Evolutionary conservation across 2,888 invertebrate species (phyloP), one percentile per base, ranked within the genome.

Genomic region (Drosophila buzzatii): DNA sequence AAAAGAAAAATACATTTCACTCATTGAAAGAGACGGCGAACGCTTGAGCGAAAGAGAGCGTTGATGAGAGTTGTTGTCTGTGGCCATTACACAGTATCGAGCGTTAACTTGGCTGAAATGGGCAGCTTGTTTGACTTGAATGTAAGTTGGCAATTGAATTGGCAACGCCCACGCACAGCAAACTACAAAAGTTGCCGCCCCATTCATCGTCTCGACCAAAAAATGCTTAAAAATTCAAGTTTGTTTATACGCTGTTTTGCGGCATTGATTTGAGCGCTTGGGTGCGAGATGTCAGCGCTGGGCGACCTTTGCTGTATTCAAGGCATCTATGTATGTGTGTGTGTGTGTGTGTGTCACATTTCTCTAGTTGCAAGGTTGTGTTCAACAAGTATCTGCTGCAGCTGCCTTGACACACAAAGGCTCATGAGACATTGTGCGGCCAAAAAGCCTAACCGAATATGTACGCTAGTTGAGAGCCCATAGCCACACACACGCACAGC

Each of bases 381-480:
- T 65, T 87, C 85, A 85, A 85, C 85, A 85, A 85, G 85, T 85
- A 85, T 81, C 83, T 72, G 73, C 47, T 61, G 80, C 66, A 70
- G 66, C 73, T 51, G 79, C 85, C 89, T 89, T 89, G 89, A 85
- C 85, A 85, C 88, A 87, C 80, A 85, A 89, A 79, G 68, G 82
- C 73, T 65, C 70, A 68, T 44, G 76, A 81, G 79, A 69, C 87
- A 75, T 71, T 74, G 76, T 84, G 87, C 70, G 63, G 63, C 72
- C 69, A 76, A 82, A 82, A 87, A 81, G 87, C 89, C 89, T 81
- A 89, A 84, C 85, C 85, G 77, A 84, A 84, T 89, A 81, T 84
- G 79, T 76, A 78, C 70, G 74, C 77, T 74, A 87, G 85, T 58
- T 81, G 75, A 65, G 79, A 76, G 85, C 16, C 39, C 27, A 27